Evolutionary conservation across 2,888 invertebrate genomes (phyloP).

Genomic region (Drosophila ezoana): DNA sequence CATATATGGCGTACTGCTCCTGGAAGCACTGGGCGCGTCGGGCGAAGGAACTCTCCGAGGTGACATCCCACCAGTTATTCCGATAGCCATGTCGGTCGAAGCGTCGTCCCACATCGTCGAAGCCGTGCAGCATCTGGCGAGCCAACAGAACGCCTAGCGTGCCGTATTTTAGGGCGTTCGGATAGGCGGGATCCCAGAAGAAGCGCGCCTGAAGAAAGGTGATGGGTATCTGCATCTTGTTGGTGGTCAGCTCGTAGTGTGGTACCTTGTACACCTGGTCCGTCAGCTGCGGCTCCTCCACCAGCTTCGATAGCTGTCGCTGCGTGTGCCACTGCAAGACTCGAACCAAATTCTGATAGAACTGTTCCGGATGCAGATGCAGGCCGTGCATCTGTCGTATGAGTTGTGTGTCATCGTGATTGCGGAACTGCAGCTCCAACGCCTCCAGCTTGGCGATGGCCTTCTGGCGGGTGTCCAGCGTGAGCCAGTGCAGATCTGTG

Average conservation of each 20-base stretch:
- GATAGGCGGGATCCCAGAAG: conserved; percentile 82
- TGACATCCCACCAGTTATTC: conserved; percentile 80
- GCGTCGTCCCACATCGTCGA: conserved; percentile 78
- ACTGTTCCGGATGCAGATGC: conserved; percentile 53
- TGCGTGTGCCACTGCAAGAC: conserved; percentile 77
- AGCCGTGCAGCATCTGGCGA: conserved; percentile 81
- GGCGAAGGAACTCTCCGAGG: conserved; percentile 65
- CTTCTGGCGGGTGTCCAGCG: conserved; percentile 73
- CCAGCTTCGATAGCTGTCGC: conserved; percentile 58
- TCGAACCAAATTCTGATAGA: conserved; percentile 73
- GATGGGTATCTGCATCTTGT: conserved; percentile 78
- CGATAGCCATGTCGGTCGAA: conserved; percentile 78
- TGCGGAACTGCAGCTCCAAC: conserved; percentile 69
- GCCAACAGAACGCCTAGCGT: conserved; percentile 80
- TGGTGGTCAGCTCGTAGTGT: conserved; percentile 71
- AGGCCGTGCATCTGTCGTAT: conserved; percentile 67
- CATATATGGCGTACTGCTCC: conserved; percentile 74
- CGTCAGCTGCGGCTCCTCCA: conserved; percentile 62
- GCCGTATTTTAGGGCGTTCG: conserved; percentile 78
- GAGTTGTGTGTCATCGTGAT: conserved; percentile 58
- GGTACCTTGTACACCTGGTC: conserved; percentile 71
- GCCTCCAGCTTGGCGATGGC: conserved; percentile 75
- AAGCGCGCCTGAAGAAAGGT: conserved; percentile 81
- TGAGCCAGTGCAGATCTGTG: conserved; percentile 72
- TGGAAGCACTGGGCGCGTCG: conserved; percentile 77